Conservation (phyloP, 2,888 invertebrate species). For the Norana najaformis region DNA sequence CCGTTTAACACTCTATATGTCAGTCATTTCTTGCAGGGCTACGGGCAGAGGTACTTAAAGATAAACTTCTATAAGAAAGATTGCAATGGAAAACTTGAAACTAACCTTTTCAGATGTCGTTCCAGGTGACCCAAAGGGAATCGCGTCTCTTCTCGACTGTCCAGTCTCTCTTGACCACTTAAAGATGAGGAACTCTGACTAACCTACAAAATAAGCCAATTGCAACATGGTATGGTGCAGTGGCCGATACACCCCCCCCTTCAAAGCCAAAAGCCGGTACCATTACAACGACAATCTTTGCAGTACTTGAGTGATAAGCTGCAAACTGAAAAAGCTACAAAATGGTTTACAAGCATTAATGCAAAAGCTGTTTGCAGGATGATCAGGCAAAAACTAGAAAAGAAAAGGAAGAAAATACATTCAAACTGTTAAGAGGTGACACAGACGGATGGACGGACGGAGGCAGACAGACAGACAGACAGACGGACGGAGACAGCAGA, state of each 20-base stretch:
- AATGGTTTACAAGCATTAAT: too few species aligned
- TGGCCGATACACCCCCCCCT: background rate
- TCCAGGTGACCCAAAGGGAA: constrained; percentile 8
- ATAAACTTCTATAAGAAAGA: background rate
- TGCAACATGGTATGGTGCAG: background rate
- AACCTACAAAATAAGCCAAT: background rate
- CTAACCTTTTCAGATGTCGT: background rate
- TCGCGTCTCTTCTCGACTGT: background rate
- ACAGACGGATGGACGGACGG: too few species aligned
- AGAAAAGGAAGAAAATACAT: background rate
- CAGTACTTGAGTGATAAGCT: background rate
- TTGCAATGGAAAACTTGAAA: background rate
- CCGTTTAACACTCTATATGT: too few species aligned
- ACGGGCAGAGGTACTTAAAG: too few species aligned
- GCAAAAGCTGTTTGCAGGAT: too few species aligned
- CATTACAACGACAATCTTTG: too few species aligned
- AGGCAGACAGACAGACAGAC: background rate
- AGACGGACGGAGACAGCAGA: background rate
- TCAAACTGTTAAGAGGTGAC: background rate
- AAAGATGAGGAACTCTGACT: background rate
- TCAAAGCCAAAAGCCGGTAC: background rate
- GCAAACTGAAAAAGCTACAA: background rate
- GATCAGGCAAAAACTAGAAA: too few species aligned
- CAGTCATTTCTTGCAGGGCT: too few species aligned
- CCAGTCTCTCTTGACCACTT: background rate